These are phyloP conservation scores for Trichogramma evanescens DNA, from an alignment of 2,888 invertebrate genomes.

Conservation along the genomic window DNA sequence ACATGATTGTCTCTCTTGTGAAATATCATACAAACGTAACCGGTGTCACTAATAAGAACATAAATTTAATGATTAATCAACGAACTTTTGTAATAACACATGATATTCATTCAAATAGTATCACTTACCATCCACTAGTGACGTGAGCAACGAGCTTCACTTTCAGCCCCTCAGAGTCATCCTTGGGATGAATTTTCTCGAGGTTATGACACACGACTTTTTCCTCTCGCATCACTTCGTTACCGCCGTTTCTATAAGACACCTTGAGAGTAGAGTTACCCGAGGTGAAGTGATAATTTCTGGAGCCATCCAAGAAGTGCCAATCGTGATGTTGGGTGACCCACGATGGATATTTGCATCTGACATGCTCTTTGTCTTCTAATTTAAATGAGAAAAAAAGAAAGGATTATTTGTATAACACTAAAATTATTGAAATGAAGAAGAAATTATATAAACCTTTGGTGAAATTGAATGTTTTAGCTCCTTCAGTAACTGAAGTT, in stretches of 20 bases:
- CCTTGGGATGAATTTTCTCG: slow-evolving; percentile 35
- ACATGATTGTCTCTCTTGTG: slow-evolving; percentile 64
- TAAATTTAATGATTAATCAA: slow-evolving; percentile 18
- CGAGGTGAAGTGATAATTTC: slow-evolving; percentile 67
- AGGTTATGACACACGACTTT: slow-evolving; percentile 43
- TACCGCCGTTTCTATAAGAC: slow-evolving; percentile 36
- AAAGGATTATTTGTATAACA: background rate
- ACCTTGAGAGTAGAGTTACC: slow-evolving; percentile 66
- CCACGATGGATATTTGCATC: slow-evolving; percentile 74
- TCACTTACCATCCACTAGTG: slow-evolving; percentile 67
- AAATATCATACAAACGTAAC: slow-evolving; percentile 72
- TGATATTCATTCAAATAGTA: background rate
- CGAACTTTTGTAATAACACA: slow-evolving; percentile 5
- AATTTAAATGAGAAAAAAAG: slow-evolving; percentile 26
- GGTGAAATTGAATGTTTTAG: slow-evolving; percentile 68
- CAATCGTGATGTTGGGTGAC: slow-evolving; percentile 73
- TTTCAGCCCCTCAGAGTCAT: slow-evolving; percentile 45
- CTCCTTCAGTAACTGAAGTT: slow-evolving; percentile 69
- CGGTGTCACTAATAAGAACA: slow-evolving; percentile 59
- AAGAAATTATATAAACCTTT: slow-evolving; percentile 52
- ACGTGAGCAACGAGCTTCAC: slow-evolving; percentile 68
- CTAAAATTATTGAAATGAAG: background rate
- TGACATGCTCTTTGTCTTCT: slow-evolving; percentile 69
- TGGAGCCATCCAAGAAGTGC: slow-evolving; percentile 68
- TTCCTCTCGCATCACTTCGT: slow-evolving; percentile 40